Conservation (phyloP, 2,113 vertebrate species). For the Corythornis cristatus region DNA sequence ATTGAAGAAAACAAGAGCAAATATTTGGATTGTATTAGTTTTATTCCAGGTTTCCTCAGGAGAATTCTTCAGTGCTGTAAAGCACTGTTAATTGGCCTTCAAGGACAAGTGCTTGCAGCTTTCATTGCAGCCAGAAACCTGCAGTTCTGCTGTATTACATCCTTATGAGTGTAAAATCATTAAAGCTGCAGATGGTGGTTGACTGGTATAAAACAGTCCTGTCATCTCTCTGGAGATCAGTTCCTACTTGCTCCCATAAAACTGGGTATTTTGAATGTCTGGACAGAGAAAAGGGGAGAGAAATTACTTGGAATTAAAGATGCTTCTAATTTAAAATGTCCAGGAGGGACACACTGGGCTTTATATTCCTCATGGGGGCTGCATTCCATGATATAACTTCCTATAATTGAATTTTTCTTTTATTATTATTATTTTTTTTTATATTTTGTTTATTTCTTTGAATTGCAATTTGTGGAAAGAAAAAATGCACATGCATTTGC, state of each 20-base stretch:
- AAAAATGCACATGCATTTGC: not conserved
- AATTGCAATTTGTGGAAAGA: not conserved
- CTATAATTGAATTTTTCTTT: not conserved
- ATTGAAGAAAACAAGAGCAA: not conserved
- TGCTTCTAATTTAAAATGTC: not conserved
- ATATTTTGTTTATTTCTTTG: not conserved
- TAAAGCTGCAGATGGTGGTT: not conserved
- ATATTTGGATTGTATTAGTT: slow-evolving; percentile 41
- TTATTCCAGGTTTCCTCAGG: not conserved
- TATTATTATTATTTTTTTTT: no score
- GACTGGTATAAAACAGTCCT: not conserved
- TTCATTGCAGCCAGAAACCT: not conserved
- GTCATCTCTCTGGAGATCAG: not conserved
- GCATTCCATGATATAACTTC: not conserved
- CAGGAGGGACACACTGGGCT: not conserved
- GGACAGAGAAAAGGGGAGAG: not conserved
- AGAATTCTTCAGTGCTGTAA: slow-evolving; percentile 13
- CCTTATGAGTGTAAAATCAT: not conserved
- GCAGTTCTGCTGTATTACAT: not conserved
- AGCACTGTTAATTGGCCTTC: slow-evolving; percentile 7
- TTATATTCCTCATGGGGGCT: not conserved
- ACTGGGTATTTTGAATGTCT: not conserved
- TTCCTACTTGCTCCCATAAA: not conserved
- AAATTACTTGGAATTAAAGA: not conserved
- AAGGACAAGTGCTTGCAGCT: not conserved